These are phyloP conservation scores for Candidula unifasciata DNA, from an alignment of 2,888 invertebrate genomes.

Conservation along the genomic window DNA sequence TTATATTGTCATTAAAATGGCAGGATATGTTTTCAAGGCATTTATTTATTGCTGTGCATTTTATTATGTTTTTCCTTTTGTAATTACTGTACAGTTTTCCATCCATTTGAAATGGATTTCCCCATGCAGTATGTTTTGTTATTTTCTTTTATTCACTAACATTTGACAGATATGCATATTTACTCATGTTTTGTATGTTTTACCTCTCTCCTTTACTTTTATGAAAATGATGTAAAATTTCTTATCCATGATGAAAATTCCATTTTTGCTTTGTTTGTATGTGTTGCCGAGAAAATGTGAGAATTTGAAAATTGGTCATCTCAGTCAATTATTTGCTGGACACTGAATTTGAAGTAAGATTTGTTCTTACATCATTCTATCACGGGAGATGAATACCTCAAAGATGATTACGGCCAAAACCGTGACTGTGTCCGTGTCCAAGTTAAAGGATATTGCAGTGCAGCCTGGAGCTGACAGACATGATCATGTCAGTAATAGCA, in stretches of 20 bases:
- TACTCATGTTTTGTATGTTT: background rate
- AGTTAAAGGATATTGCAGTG: too few species aligned
- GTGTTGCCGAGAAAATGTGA: too few species aligned
- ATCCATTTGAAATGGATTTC: background rate
- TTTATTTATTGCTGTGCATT: background rate
- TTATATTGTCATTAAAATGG: background rate
- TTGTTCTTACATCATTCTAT: background rate
- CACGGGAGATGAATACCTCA: too few species aligned
- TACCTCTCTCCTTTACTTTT: background rate
- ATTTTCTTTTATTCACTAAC: background rate
- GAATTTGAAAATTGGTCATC: background rate
- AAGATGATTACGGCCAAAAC: too few species aligned
- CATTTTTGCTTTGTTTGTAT: background rate
- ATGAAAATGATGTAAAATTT: too few species aligned
- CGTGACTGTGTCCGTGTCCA: too few species aligned
- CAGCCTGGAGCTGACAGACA: too few species aligned
- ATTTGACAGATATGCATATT: background rate
- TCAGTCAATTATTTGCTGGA: background rate
- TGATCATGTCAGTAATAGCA: too few species aligned
- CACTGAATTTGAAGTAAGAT: background rate
- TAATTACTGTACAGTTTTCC: background rate
- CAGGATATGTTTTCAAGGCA: background rate
- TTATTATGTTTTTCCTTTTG: slow-evolving; percentile 7
- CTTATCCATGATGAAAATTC: too few species aligned
- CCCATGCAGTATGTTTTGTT: background rate